Evolutionary conservation across 2,888 invertebrate genomes (phyloP), one percentile per base, ranked within the genome.

Genomic region (Drosophila mercatorum): DNA sequence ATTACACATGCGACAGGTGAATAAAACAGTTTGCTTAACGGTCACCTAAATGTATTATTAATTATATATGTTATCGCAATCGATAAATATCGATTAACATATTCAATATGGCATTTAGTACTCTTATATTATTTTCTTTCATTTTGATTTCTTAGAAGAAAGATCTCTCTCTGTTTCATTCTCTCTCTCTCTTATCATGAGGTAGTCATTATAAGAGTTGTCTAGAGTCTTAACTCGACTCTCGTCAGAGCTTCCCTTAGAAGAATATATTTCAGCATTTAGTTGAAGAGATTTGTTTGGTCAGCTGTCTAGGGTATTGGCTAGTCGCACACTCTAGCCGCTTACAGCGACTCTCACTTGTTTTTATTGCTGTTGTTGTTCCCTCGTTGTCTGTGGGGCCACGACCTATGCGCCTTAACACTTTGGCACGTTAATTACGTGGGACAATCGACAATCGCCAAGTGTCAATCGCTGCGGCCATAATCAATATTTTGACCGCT

Each of bases 391-490:
- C 57, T 43, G 58, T 17, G 69, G 75, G 68, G 72, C 53, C 65
- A 76, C 69, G 68, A 64, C 69, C 80, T 72, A 72, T 71, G 83
- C 76, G 80, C 83, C 88, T 85, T 84, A 88, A 85, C 84, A 84
- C 84, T 84, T 85, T 85, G 88, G 77, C 86, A 85, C 84, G 88
- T 85, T 85, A 85, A 85, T 85, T 85, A 85, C 88, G 79, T 62
- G 68, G 79, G 83, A 86, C 83, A 86, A 83, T 86, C 86, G 63
- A 74, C 77, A 80, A 84, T 84, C 84, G 86, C 83, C 88, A 81
- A 83, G 84, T 85, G 84, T 85, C 88, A 85, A 85, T 85, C 84
- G 84, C 73, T 66, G 60, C 34, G 62, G 72, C 86, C 86, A 85
- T 85, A 85, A 85, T 85, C 84, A 85, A 85, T 85, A 85, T 88